phyloP scores from a whole-genome alignment of 2,113 vertebrate genomes.

The Tamias sibiricus region DNA sequence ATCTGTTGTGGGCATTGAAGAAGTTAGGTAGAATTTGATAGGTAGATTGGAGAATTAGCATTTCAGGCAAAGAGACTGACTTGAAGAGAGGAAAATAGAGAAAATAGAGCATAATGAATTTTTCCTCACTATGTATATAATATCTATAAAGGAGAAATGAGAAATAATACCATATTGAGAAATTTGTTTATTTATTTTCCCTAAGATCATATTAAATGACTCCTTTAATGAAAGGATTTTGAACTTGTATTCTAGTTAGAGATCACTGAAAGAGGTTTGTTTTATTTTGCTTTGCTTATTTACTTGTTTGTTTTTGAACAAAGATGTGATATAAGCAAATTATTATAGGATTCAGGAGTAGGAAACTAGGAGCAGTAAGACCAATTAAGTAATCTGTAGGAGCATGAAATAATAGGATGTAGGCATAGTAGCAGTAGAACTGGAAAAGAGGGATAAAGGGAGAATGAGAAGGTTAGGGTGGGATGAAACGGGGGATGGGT shows the following conservation, averaged over 20 bases:
- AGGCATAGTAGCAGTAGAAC: not conserved
- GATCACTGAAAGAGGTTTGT: not conserved
- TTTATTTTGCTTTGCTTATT: not conserved
- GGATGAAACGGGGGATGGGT: not conserved
- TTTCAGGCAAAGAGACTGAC: not conserved
- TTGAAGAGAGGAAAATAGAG: constrained; percentile 3
- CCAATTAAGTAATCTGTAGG: not conserved
- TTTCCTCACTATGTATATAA: not conserved
- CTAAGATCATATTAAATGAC: not conserved
- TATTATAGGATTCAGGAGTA: not conserved
- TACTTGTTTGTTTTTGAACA: constrained; percentile 17
- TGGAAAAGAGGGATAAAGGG: not conserved
- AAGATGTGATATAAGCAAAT: not conserved
- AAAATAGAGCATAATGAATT: constrained; percentile 6
- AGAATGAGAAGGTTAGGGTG: not conserved
- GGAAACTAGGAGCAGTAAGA: not conserved
- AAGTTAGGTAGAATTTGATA: constrained; percentile 39
- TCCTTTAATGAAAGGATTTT: constrained; percentile 18
- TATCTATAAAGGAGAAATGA: not conserved
- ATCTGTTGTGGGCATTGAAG: not conserved
- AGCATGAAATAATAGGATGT: not conserved
- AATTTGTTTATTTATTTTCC: not conserved
- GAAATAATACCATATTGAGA: constrained; percentile 1
- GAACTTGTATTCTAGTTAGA: constrained; percentile 19
- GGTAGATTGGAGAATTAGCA: not conserved